A percentile compares a stretch with the other conserved stretches of the same genome.
These are phyloP conservation scores for Drosophila biarmipes DNA, from an alignment of 1,140 invertebrate species.

Conservation along the genomic window DNA sequence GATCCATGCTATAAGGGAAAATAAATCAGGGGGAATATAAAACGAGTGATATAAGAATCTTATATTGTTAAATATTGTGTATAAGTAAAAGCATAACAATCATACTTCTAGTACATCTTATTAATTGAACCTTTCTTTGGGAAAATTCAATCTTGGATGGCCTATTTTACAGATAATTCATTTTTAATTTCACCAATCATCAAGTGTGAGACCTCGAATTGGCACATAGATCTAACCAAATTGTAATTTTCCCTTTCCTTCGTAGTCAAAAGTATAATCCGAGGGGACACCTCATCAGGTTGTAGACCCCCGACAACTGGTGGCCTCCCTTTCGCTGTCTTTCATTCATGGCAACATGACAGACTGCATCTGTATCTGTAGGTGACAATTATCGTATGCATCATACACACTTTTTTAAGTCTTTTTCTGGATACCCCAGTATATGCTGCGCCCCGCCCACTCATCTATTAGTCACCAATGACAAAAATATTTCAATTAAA, in stretches of 20 bases:
- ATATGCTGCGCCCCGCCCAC: conserved; percentile 3
- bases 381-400: conserved; percentile 46
- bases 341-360: conserved; percentile 48
- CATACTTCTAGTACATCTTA: no score
- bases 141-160: neutral
- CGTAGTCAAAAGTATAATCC: neutral
- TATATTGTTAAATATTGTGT: no score
- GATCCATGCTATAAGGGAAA: conserved; percentile 1
- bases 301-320: conserved; percentile 19
- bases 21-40: neutral
- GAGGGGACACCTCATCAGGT: conserved; percentile 35
- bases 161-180: neutral
- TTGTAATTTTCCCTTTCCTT: conserved; percentile 15
- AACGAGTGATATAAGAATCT: neutral
- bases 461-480: conserved; percentile 52
- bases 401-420: conserved; percentile 25
- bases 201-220: neutral
- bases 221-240: neutral
- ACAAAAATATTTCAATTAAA: conserved; percentile 43
- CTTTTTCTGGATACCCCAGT: conserved; percentile 18
- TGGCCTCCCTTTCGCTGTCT: conserved; percentile 24
- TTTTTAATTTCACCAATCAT: neutral
- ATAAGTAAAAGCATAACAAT: no score
- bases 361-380: conserved; percentile 47
- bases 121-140: no score